Conservation (phyloP, 2,113 vertebrate genomes). For the Sorex araneus region DNA sequence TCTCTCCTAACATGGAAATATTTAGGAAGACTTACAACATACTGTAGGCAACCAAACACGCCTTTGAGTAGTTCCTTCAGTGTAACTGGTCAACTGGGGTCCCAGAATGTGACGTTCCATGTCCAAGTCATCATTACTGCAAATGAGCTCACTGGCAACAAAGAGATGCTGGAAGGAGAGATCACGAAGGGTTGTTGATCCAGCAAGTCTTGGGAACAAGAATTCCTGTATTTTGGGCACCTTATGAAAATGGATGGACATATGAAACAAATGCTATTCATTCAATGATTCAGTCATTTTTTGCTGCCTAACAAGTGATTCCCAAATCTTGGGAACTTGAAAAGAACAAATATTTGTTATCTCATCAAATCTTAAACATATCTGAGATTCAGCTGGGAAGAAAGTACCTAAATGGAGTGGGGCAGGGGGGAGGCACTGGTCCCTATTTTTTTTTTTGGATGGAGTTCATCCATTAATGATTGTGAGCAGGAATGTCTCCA, state of each 20-base stretch:
- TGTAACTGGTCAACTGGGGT: not conserved
- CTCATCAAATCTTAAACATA: too few species aligned
- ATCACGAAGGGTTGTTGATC: not conserved
- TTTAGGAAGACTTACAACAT: not conserved
- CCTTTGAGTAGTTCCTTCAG: not conserved
- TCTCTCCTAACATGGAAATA: conserved; percentile 24
- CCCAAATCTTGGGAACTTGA: not conserved
- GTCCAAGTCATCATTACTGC: not conserved
- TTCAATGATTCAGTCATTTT: conserved; percentile 24
- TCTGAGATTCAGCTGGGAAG: not conserved
- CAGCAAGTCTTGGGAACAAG: not conserved
- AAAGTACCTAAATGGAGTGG: too few species aligned
- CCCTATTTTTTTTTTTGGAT: conserved; percentile 10
- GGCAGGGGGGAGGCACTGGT: not conserved
- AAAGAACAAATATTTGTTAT: not conserved
- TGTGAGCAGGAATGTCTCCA: not conserved
- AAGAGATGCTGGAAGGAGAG: not conserved
- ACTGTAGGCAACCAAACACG: not conserved
- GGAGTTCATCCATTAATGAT: not conserved
- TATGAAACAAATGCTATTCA: not conserved
- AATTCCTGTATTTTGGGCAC: not conserved
- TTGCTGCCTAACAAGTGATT: not conserved
- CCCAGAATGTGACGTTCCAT: not conserved
- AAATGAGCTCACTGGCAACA: not conserved
- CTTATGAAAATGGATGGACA: conserved; percentile 1